Base-by-base conservation (phyloP, 2,797 vertebrate genomes). In the Manis crassicaudata region DNA sequence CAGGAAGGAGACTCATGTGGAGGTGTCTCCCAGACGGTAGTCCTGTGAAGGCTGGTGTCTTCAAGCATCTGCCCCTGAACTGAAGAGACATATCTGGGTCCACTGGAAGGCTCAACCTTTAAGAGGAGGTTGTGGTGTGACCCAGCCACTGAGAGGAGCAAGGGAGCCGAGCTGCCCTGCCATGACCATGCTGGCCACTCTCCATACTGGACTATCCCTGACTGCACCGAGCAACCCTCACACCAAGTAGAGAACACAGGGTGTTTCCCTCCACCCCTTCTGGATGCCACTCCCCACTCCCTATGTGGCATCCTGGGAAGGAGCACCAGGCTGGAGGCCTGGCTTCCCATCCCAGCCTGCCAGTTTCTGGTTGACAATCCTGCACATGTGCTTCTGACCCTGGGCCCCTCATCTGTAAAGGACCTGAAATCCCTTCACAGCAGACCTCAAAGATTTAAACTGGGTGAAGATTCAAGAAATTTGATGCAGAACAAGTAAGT, bases 31-130 rank as follows among this genome's bases (percentile, higher is more conserved):
- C 7, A 0, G 8, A 56, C 2, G 11, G 43, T 23, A 9, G 46
- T 40, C 3, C 8, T 0, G 29, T 11, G 1, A 18, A 65, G 13
- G 70, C 20, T 0, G 6, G 73, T 0, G 6, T 50, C 46, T 12
- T 46, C 40, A 50, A 46, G 7, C 0, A 0, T 6, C 58, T 27
- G 50, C 25, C 60, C 62, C 58, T 43, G 58, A 81, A 50, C 43
- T 5, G 37, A 67, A 88, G 27, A 58, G 77, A 27, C 7, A 46
- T 32, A 56, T 16, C 60, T 5, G 2, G 27, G 37, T 67, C 9
- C 52, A n/a, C 56, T 3, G 7, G 50, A 73, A 56, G 37, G 20
- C 58, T 56, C 9, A 0, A 50, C 54, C 50, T 70, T 29, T 23
- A 21, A 43, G 21, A 43, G 25, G 60, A 63, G 68, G n/a, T 27